Percentiles rank a stretch among this genome's conserved stretches.
phyloP scores from a whole-genome alignment of 1,140 invertebrate genomes.

The Drosophila kurseongensis region DNA sequence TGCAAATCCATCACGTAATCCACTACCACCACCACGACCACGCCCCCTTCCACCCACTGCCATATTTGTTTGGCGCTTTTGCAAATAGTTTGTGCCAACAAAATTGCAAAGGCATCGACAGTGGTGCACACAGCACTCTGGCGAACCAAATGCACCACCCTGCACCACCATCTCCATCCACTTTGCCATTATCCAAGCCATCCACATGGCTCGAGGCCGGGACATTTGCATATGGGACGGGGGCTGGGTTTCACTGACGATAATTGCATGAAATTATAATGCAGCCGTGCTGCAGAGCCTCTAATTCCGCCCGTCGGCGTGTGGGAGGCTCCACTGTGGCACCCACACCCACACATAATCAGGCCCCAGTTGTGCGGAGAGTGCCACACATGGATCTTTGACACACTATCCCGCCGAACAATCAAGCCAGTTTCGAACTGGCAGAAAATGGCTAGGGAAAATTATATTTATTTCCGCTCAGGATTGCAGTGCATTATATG shows the following conservation, averaged over 20 bases:
- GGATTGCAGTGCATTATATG: neutral
- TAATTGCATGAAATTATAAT: conserved; percentile 84
- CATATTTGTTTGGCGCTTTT: conserved; percentile 72
- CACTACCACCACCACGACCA: conserved; percentile 11
- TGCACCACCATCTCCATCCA: conserved; percentile 2
- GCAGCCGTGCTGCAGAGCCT: conserved; percentile 49
- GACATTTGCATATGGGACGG: conserved; percentile 52
- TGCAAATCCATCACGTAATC: conserved; percentile 59
- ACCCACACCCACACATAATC: conserved; percentile 41
- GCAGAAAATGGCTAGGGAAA: conserved; percentile 5
- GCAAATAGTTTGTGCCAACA: conserved; percentile 60
- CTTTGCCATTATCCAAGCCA: conserved; percentile 49
- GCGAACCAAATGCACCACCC: conserved; percentile 9
- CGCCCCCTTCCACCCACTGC: conserved; percentile 40
- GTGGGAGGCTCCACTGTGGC: conserved; percentile 55
- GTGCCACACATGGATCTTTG: conserved; percentile 32
- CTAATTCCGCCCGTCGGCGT: conserved; percentile 17
- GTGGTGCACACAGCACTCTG: conserved; percentile 21
- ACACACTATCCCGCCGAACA: conserved; percentile 25
- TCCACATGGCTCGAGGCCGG: conserved; percentile 39
- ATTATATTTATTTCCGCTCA: conserved; percentile 41
- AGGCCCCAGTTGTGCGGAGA: conserved; percentile 15
- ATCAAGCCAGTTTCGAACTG: conserved; percentile 10
- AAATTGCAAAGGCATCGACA: conserved; percentile 61
- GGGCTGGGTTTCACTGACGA: conserved; percentile 53